These are phyloP conservation scores for Eupithecia insigniata DNA, from an alignment of 2,888 invertebrate genomes.

Conservation along the genomic window DNA sequence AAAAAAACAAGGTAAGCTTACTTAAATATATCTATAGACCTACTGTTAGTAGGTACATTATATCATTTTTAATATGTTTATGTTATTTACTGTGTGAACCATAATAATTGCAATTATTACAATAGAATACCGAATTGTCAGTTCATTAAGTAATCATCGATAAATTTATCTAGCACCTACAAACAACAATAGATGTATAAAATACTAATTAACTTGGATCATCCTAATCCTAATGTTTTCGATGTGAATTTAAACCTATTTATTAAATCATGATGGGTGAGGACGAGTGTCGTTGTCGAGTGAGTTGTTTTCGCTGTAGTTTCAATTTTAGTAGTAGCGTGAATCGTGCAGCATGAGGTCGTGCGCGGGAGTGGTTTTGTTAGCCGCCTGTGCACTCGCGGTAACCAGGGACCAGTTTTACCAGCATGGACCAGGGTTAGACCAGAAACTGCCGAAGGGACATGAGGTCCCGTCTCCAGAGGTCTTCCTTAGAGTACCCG, in stretches of 20 bases:
- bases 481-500: slow-evolving; percentile 87
- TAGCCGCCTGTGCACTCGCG: slow-evolving; percentile 65
- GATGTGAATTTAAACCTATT: slow-evolving; percentile 13
- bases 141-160: background rate
- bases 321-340: slow-evolving; percentile 57
- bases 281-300: background rate
- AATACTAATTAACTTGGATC: background rate
- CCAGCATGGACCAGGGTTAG: slow-evolving; percentile 84
- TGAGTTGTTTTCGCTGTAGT: background rate
- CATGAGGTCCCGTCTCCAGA: slow-evolving; percentile 88
- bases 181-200: background rate
- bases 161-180: background rate
- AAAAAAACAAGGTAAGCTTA: too few species aligned
- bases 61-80: background rate
- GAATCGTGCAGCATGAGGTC: slow-evolving; percentile 70
- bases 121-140: background rate
- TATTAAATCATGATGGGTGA: slow-evolving; percentile 31
- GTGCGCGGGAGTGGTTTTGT: slow-evolving; percentile 67
- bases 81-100: background rate
- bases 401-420: slow-evolving; percentile 85
- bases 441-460: slow-evolving; percentile 80
- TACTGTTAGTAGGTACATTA: too few species aligned
- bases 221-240: background rate
- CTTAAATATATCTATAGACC: too few species aligned
- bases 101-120: background rate